Evolutionary conservation across 1,140 invertebrate species (phyloP).

Genomic region (Heterodera schachtii): DNA sequence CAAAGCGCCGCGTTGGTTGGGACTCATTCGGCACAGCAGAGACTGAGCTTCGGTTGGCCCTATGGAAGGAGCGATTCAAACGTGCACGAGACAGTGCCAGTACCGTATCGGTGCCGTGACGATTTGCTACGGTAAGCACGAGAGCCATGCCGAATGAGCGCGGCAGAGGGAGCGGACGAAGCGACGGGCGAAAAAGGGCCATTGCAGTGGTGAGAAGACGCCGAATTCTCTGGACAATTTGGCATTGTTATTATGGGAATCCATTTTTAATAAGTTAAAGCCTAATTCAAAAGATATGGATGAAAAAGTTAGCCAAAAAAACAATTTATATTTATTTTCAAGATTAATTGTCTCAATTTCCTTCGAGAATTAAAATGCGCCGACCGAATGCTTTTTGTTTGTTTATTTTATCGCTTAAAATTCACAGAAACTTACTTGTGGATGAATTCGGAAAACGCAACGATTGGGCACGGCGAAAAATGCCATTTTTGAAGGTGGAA

Average conservation of each 20-base stretch:
- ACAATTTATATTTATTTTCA: too few species aligned
- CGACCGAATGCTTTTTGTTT: too few species aligned
- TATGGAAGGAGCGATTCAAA: neutral
- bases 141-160: slow-evolving; percentile 20
- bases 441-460: slow-evolving; percentile 29
- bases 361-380: too few species aligned
- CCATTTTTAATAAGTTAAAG: too few species aligned
- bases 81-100: neutral
- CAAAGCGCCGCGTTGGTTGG: slow-evolving; percentile 37
- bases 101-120: slow-evolving; percentile 30
- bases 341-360: too few species aligned
- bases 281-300: too few species aligned
- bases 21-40: slow-evolving; percentile 44
- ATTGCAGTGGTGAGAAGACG: neutral
- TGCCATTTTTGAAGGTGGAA: slow-evolving; percentile 10
- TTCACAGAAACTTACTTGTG: neutral
- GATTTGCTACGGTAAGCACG: slow-evolving; percentile 29
- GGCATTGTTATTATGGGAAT: neutral
- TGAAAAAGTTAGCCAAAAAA: too few species aligned
- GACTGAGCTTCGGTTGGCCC: slow-evolving; percentile 30
- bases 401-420: too few species aligned
- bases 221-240: neutral
- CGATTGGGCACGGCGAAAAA: slow-evolving; percentile 42
- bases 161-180: neutral
- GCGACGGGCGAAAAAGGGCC: neutral